Evolutionary conservation across 2,888 invertebrate genomes (phyloP), one percentile per base, ranked within the genome.

Genomic region (Pollenia angustigena): DNA sequence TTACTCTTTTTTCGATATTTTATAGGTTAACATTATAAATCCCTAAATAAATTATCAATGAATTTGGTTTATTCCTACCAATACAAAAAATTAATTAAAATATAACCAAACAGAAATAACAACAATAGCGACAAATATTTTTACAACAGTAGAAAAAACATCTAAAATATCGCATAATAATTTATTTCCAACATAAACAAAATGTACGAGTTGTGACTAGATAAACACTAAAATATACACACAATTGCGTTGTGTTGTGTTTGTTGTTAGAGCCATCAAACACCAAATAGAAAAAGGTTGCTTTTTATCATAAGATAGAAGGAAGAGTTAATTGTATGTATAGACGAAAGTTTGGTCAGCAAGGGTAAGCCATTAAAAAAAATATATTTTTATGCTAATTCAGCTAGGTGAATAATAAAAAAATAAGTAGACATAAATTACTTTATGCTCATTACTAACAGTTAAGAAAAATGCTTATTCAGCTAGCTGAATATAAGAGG

Each of bases 111-210:
- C 12, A 18, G 6, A 56, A 48, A 23, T 32, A 23, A 46, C 46
- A 44, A 23, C 3, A 44, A 56, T 16, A 56, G 0, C 10, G 2
- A 11, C n/a, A 16, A 0, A 0, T 32, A 32, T 32, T 32, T 32
- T 32, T 32, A 72, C 14, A 44, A 48, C 23, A 23, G 14, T 8
- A 48, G 16, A 23, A 23, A 4, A 10, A 72, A 46, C 18, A 72
- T 23, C 6, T 14, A 46, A 48, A 56, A 4, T 58, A 58, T 32
- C n/a, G 11, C 32, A 46, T 72, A 46, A 58, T 72, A 58, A 72
- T 72, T 72, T 72, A 72, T 72, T 58, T 46, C 10, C 4, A 72
- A 72, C 46, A 44, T 44, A 46, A 58, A 56, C 58, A 58, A 58
- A n/a, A 9, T 14, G 46, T 32, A 72, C 72, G 72, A 72, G 58